These are phyloP conservation scores for Grus americana DNA, from an alignment of 2,113 vertebrate genomes.

Conservation along the genomic window DNA sequence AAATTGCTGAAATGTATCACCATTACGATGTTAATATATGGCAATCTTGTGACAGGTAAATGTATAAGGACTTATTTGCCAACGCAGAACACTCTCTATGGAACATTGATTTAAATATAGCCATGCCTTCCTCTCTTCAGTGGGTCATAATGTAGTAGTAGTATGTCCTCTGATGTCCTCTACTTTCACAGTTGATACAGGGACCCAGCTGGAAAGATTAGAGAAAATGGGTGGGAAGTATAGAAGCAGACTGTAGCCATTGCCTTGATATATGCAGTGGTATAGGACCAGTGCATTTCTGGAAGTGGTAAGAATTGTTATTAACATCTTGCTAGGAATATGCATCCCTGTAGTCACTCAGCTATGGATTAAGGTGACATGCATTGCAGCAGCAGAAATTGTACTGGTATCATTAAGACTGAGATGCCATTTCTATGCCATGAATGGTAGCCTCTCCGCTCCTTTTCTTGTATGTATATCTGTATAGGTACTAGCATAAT, in stretches of 20 bases:
- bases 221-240: not conserved
- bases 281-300: not conserved
- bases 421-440: not conserved
- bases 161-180: conserved; percentile 49
- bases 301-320: not conserved
- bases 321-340: not conserved
- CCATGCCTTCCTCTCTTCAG: not conserved
- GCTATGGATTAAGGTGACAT: conserved; percentile 30
- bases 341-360: not conserved
- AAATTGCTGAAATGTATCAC: conserved; percentile 11
- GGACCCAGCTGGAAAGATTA: not conserved
- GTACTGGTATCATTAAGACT: not conserved
- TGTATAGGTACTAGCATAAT: not conserved
- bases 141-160: conserved; percentile 32
- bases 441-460: not conserved
- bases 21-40: conserved; percentile 18
- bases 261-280: conserved; percentile 15
- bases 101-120: conserved; percentile 62
- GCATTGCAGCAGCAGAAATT: not conserved
- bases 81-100: not conserved
- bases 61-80: conserved; percentile 42
- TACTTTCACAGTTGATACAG: conserved; percentile 40
- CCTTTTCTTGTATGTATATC: not conserved
- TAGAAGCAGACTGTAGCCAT: not conserved
- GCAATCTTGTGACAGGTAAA: conserved; percentile 35